Evolutionary conservation across 2,113 vertebrate genomes (phyloP).

Genomic region (Paratilapia polleni): DNA sequence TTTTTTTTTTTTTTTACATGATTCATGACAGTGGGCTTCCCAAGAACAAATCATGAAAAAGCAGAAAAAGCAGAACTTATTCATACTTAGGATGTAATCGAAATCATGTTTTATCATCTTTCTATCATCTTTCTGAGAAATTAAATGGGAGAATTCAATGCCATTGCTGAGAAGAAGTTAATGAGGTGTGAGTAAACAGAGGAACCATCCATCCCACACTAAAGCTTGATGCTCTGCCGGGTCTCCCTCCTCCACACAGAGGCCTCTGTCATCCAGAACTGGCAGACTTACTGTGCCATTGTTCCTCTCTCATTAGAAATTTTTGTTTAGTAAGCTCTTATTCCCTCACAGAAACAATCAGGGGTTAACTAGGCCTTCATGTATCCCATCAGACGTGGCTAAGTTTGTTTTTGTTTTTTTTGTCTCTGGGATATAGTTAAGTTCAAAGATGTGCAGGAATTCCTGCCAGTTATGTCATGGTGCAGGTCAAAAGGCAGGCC

Average conservation of each 20-base stretch:
- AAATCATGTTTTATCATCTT: too few relatives aligned
- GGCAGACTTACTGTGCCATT: conserved; percentile 49
- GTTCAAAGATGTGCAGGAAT: conserved; percentile 27
- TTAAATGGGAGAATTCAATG: background rate
- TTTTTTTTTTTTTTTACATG: too few relatives aligned
- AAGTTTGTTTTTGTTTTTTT: conserved; percentile 13
- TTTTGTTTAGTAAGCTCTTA: conserved; percentile 46
- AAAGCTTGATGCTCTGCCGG: conserved; percentile 29
- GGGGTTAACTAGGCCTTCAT: conserved; percentile 49
- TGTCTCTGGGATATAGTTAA: background rate
- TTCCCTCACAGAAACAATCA: conserved; percentile 22
- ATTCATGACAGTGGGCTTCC: background rate
- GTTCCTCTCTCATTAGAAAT: conserved; percentile 68
- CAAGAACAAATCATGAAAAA: background rate
- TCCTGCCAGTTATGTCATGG: conserved; percentile 19
- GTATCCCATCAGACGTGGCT: conserved; percentile 9
- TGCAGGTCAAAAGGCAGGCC: background rate
- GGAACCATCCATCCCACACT: background rate
- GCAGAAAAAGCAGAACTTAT: background rate
- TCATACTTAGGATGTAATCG: background rate
- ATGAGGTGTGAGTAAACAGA: conserved; percentile 56
- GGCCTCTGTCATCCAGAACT: conserved; percentile 57
- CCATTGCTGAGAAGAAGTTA: conserved; percentile 37
- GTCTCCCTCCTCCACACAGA: conserved; percentile 56
- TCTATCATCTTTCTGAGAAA: background rate